Base-by-base conservation (phyloP, 2,797 vertebrate species). In the Tapirus indicus region DNA sequence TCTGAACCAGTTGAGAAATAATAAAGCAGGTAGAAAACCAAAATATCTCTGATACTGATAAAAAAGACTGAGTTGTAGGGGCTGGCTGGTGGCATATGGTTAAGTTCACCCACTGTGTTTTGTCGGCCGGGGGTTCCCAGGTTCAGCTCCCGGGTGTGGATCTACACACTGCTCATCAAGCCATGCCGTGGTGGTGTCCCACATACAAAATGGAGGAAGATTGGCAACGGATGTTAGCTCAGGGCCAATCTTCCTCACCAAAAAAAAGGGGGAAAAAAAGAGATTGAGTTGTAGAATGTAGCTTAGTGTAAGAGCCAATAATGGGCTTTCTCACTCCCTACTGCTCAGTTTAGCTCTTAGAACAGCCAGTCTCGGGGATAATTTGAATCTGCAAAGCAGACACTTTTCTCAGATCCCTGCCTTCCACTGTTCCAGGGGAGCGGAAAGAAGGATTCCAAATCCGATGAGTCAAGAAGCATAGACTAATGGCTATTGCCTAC, bases 1-100 rank as follows among this genome's bases (percentile, higher is more conserved):
- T 88, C 47, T 88, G 60, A 96, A 85, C 54, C 25, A 77, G 32
- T 3, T 54, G 75, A 95, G 91, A 88, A 95, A 77, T 71, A 74
- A 79, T 69, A 80, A 88, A 90, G 23, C 41, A 58, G 5, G 8
- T 60, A n/a, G 25, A 85, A 77, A 80, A 69, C 23, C 12, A 84
- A 88, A 95, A 29, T 78, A 72, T 66, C 58, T 92, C 41, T 66
- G 32, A 62, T 32, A 56, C 41, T 49, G 54, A 62, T 86, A 56
- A 91, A 77, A 47, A 47, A 47, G 10, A 47, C 11, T 47, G 47
- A 47, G 47, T 11, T 47, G 11, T 47, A 47, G 47, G 47, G 10
- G 10, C 47, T 9, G 1, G 47, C 47, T 10, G 47, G 47, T 47
- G 47, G 47, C 47, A 5, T 47, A 47, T 47, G 47, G 47, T 47